Conservation (phyloP, 2,888 invertebrate species). For the Oscheius sp. region DNA sequence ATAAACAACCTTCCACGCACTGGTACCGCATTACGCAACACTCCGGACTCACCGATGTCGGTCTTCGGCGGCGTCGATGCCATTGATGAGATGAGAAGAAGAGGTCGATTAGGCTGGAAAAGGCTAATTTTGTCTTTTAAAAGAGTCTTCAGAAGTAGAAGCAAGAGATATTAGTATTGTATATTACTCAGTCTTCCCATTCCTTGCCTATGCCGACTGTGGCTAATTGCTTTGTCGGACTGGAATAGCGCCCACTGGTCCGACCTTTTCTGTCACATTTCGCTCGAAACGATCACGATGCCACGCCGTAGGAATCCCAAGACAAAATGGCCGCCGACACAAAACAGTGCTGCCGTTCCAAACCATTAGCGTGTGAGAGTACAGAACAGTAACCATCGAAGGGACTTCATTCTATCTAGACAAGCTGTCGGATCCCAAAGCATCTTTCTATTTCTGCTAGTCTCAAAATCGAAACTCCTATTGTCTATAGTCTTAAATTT, state of each 20-base stretch:
- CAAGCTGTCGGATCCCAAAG: no score
- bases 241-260: slow-evolving; percentile 18
- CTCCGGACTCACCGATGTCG: slow-evolving; percentile 28
- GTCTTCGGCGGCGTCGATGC: slow-evolving; percentile 28
- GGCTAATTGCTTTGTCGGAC: slow-evolving; percentile 34
- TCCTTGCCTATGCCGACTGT: slow-evolving; percentile 15
- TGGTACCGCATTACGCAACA: slow-evolving; percentile 15
- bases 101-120: neutral
- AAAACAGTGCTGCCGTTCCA: slow-evolving; percentile 20
- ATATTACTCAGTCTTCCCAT: neutral
- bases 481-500: no score
- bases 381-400: no score
- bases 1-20: slow-evolving; percentile 25
- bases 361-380: neutral
- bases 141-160: neutral
- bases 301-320: slow-evolving; percentile 25
- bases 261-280: slow-evolving; percentile 38
- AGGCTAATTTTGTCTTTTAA: neutral
- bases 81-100: neutral
- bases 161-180: neutral
- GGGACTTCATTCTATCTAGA: no score
- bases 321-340: neutral
- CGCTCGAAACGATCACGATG: slow-evolving; percentile 35
- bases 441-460: no score
- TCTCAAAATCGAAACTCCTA: no score